Percentiles rank a stretch among this genome's conserved stretches.
These are phyloP conservation scores for Apodemia hepburni DNA, from an alignment of 2,888 invertebrate species.

Conservation along the genomic window DNA sequence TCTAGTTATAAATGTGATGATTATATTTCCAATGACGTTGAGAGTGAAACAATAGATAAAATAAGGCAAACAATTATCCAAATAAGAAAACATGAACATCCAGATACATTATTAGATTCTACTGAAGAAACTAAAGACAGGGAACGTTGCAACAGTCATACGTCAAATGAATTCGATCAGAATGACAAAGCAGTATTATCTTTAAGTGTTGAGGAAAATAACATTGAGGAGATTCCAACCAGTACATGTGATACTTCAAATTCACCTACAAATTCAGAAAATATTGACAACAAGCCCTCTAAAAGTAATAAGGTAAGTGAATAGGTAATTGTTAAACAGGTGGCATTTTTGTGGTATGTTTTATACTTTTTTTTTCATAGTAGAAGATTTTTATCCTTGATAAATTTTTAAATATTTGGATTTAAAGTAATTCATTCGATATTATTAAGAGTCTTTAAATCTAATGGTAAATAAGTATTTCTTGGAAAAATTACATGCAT, in stretches of 20 bases:
- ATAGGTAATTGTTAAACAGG: background rate
- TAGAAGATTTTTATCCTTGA: too few species aligned
- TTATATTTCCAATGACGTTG: slow-evolving; percentile 86
- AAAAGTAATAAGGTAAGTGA: slow-evolving; percentile 52
- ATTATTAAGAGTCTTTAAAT: too few species aligned
- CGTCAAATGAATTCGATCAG: slow-evolving; percentile 32
- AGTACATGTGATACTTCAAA: slow-evolving; percentile 42
- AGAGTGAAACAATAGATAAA: slow-evolving; percentile 76
- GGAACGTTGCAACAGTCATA: slow-evolving; percentile 40
- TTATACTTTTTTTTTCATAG: too few species aligned
- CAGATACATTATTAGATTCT: slow-evolving; percentile 41
- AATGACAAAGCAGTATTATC: slow-evolving; percentile 22
- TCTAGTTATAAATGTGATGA: slow-evolving; percentile 90
- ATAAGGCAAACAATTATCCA: slow-evolving; percentile 74
- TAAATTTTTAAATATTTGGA: too few species aligned
- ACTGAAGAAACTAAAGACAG: slow-evolving; percentile 41
- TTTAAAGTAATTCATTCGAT: too few species aligned
- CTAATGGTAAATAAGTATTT: too few species aligned
- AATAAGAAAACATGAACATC: slow-evolving; percentile 40
- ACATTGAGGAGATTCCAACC: slow-evolving; percentile 37
- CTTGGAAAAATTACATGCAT: too few species aligned
- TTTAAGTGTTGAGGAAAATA: slow-evolving; percentile 39
- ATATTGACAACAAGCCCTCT: slow-evolving; percentile 47
- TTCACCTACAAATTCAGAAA: slow-evolving; percentile 38
- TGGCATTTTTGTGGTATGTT: background rate